Base-by-base conservation (phyloP, 2,888 invertebrate genomes). In the Lydus trimaculatus region DNA sequence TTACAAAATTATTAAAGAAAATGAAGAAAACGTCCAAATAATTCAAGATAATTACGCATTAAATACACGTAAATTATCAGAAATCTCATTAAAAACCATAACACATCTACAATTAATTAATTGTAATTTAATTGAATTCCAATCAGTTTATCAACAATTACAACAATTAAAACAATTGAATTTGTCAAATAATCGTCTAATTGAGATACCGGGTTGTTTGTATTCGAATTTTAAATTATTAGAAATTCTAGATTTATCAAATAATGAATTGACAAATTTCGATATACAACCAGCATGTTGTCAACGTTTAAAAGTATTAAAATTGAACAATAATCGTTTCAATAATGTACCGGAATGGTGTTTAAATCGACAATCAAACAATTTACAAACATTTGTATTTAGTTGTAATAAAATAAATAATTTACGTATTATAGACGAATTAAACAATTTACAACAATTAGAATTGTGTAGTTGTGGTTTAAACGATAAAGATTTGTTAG, bases 271-370 rank as follows among this genome's bases (percentile, higher is more conserved):
- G 4, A 20, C 31, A 36, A 58, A 33, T 39, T 71, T 71, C 43
- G 65, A 71, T 33, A 61, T 71, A 7, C 65, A 65, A 31, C 71
- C 68, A 15, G 71, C 67, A 6, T 71, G 71, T 67, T 61, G 43
- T 25, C 15, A n/a, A 15, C 20, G 17, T 15, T 58, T 71, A 33
- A 25, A 43, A 17, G 56, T 25, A 20, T 58, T 71, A 48, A 65
- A 63, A 52, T 17, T 71, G 6, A 23, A 15, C 13, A 31, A 68
- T 56, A 71, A 71, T 59, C 9, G 61, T 28, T 63, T 71, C 11
- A 28, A 48, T 11, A 66, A 65, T 60, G 66, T 71, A 43, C 71
- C 71, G 0, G 58, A 65, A 2, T 71, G 71, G 71, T 66, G 67
- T 58, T 60, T 65, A 20, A 61, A 58, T 15, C 4, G 39, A 48